Evolutionary conservation across 2,113 vertebrate genomes (phyloP), one percentile per base, ranked within the genome.

Genomic region (Pseudolaguvia tuberculata): DNA sequence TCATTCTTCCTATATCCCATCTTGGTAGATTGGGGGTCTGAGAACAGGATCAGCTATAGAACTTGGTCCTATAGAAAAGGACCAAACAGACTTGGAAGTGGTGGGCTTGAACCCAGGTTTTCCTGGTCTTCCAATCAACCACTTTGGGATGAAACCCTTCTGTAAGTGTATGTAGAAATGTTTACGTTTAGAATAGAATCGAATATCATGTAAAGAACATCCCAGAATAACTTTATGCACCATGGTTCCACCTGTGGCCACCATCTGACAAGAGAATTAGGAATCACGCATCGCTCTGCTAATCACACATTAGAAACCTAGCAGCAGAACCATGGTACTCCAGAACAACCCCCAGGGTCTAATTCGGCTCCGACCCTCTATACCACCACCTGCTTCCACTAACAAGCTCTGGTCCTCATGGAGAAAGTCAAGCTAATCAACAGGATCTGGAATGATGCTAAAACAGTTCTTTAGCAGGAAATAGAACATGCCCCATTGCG

Each of bases 301-400:
- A 18, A 25, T 17, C 45, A 12, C 18, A 70, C 3, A 1, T 23
- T 42, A 25, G 10, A 29, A 53, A 50, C 55, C 9, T 58, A 57
- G 27, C 27, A 58, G 27, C 25, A 17, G 15, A 56, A 55, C 47
- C 62, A 29, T 29, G 21, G 20, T 17, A n/a, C 29, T 62, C 52
- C 31, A 20, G 20, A 69, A 20, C 14, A 3, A 31, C 31, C 42
- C 52, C 23, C 39, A 29, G 73, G 18, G 63, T 62, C 62, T 61
- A n/a, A 68, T 69, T n/a, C 27, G 15, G 17, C 31, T 68, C 53
- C 5, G 13, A 17, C 20, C 18, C 45, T 51, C n/a, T 17, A 74
- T 53, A 55, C 62, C 45, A 11, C 67, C 31, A 52, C 56, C 75
- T 70, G 75, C 57, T 52, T 27, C 66, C 27, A 45, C 75, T 59